Evolutionary conservation across 2,797 vertebrate species (phyloP), one percentile per base, ranked within the genome.

Genomic region (Rhadinocentrus ornatus): DNA sequence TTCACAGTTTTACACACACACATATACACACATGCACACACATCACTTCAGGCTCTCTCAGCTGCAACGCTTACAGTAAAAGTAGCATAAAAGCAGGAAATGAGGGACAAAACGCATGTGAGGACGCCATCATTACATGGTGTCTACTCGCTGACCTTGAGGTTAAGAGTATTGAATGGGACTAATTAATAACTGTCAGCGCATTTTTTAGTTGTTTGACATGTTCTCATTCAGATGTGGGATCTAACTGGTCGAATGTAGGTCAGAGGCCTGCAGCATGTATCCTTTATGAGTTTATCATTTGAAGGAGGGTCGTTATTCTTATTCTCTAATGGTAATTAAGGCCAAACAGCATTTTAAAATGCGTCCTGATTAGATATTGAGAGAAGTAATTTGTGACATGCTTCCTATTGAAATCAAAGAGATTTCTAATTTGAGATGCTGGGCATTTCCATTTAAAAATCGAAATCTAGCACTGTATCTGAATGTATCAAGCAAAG

Each of bases 121-220:
- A 78, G 78, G 86, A 89, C 85, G 84, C 86, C 89, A 88, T 89
- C 87, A 86, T 91, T 90, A 91, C 88, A 92, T 85, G 85, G 82
- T 88, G 89, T 90, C 90, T 91, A 86, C 89, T 86, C 86, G 76
- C 76, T 90, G 93, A 93, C 91, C 91, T 92, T 71, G 84, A 86
- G 91, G 93, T 93, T 92, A 93, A 91, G 82, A 88, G 85, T 83
- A 80, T 44, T 93, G 89, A 92, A 93, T 91, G 85, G 87, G 88
- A 84, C 91, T 92, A 92, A 92, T 93, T 93, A 92, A 93, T 92
- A 93, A 89, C 89, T 93, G 93, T 92, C 93, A 92, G 81, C 75
- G 69, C 81, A 70, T 89, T 90, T 92, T 88, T 80, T 85, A 82
- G 88, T 90, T 89, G 88, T 86, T 83, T 32, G 75, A 71, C 81